phyloP scores from a whole-genome alignment of 2,888 invertebrate species.

The Nebria brevicollis region DNA sequence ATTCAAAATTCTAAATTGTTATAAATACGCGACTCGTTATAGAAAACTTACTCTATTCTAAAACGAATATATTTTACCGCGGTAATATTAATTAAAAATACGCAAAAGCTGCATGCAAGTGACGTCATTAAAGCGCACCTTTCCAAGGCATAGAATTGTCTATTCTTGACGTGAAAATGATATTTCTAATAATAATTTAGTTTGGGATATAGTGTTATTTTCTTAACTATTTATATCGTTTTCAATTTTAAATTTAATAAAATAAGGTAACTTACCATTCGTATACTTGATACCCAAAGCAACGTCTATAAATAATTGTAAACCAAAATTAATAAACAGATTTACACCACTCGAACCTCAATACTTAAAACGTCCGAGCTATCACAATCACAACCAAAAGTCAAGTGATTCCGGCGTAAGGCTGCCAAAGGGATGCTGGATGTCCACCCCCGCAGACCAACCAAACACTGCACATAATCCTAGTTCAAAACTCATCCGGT shows the following conservation, averaged over 20 bases:
- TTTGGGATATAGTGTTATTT: no score
- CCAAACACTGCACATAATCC: slow-evolving; percentile 10
- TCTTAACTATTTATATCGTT: no score
- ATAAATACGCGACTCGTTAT: no score
- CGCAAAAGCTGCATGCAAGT: neutral
- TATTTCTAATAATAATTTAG: no score
- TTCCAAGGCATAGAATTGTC: no score
- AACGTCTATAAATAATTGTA: neutral
- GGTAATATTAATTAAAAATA: neutral
- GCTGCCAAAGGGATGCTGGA: slow-evolving; percentile 26
- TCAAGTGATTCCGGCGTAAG: slow-evolving; percentile 24
- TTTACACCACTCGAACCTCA: neutral
- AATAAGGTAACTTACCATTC: neutral
- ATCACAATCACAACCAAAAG: slow-evolving; percentile 31
- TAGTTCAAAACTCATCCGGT: slow-evolving; percentile 20
- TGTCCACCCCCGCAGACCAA: slow-evolving; percentile 13
- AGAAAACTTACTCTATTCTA: no score
- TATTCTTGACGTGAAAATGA: no score
- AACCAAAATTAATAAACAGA: neutral
- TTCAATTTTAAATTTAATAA: neutral
- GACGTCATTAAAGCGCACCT: no score
- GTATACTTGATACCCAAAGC: neutral
- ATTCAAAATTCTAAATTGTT: no score
- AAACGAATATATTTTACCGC: no score
- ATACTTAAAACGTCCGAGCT: neutral